phyloP scores from a whole-genome alignment of 37 sponge, comb jelly and placozoan species.

The Amphimedon queenslandica region DNA sequence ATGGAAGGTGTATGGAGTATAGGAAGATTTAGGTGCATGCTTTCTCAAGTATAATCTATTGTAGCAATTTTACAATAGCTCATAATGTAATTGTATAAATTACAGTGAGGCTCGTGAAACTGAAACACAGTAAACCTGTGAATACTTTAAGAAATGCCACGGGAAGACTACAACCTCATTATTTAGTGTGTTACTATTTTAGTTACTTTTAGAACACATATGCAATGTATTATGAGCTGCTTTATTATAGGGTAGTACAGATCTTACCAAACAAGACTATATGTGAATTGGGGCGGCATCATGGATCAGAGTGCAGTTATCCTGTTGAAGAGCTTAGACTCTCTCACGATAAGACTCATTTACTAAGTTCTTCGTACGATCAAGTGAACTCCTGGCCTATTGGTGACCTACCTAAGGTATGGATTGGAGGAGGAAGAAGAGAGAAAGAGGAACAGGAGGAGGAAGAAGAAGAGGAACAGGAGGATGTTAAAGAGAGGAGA shows the following conservation, averaged over 20 bases:
- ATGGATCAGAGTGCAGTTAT: slow-evolving; percentile 19
- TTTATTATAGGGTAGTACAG: slow-evolving; percentile 48
- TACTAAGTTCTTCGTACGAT: slow-evolving; percentile 59
- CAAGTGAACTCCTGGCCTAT: slow-evolving; percentile 56
- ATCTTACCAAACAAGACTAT: slow-evolving; percentile 56
- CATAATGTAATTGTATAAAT: no score
- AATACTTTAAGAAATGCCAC: no score
- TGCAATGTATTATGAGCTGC: neutral
- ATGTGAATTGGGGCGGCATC: slow-evolving; percentile 34
- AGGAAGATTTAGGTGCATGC: no score
- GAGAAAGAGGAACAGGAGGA: neutral
- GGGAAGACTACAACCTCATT: no score
- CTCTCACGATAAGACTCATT: slow-evolving; percentile 34
- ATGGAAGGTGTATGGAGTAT: no score
- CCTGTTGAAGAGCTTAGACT: slow-evolving; percentile 49
- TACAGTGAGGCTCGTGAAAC: no score
- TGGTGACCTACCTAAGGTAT: slow-evolving; percentile 25
- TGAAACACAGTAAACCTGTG: no score
- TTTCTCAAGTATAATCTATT: no score
- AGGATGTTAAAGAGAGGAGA: slow-evolving; percentile 1
- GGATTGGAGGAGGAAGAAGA: neutral
- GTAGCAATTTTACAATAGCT: no score
- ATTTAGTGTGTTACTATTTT: no score
- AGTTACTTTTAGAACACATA: slow-evolving; percentile 7
- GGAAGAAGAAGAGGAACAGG: slow-evolving; percentile 12